Conservation (phyloP, 1,140 invertebrate genomes). For the Heliconius eleuchia region DNA sequence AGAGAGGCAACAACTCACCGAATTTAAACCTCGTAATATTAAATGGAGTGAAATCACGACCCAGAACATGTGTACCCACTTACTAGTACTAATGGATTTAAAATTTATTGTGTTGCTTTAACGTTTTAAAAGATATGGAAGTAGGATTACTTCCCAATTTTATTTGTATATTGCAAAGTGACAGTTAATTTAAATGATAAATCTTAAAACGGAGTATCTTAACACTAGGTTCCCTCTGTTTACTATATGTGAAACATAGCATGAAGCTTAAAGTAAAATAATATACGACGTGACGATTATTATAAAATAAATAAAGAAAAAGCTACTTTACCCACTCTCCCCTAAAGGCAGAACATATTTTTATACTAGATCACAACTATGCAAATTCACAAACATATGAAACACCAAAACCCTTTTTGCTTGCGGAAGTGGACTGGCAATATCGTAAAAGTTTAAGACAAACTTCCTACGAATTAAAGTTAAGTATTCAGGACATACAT, state of each 20-base stretch:
- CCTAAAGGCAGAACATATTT: too few relatives aligned
- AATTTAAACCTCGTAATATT: constrained; percentile 79
- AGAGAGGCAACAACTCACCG: constrained; percentile 72
- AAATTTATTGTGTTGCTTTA: constrained; percentile 70
- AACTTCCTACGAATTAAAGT: constrained; percentile 57
- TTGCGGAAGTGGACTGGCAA: constrained; percentile 49
- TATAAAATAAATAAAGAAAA: not conserved
- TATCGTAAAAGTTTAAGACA: constrained; percentile 62
- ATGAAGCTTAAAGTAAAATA: too few relatives aligned
- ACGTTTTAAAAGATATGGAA: not conserved
- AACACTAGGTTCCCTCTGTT: too few relatives aligned
- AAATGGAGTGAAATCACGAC: constrained; percentile 72
- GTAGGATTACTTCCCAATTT: not conserved
- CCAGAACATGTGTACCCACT: constrained; percentile 76
- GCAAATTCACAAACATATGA: constrained; percentile 21
- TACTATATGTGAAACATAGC: too few relatives aligned
- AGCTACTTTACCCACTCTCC: not conserved
- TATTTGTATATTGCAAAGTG: not conserved
- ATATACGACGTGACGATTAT: too few relatives aligned
- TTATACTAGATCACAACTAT: not conserved
- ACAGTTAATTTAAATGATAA: too few relatives aligned
- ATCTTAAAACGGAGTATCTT: too few relatives aligned
- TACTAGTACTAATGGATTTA: constrained; percentile 77
- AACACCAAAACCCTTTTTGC: constrained; percentile 41
- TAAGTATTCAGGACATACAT: constrained; percentile 39